A percentile compares a stretch with the other conserved stretches of the same genome.
These are phyloP conservation scores for Chironomus tepperi DNA, from an alignment of 1,140 invertebrate species.

Conservation along the genomic window DNA sequence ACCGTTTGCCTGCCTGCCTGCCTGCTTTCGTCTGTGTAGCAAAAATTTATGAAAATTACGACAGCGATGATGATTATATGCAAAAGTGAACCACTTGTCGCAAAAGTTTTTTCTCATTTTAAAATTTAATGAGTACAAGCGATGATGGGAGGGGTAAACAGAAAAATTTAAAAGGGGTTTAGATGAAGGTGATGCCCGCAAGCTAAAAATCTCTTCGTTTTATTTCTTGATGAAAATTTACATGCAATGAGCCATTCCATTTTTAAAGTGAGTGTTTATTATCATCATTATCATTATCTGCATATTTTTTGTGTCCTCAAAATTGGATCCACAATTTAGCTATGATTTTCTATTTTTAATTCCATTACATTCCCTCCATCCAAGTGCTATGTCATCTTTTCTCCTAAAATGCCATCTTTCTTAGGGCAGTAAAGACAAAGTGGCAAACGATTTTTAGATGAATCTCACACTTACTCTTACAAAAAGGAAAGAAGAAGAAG, in stretches of 20 bases:
- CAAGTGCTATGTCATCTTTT: no score
- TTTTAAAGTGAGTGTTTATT: background rate
- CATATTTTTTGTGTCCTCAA: no score
- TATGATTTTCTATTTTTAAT: no score
- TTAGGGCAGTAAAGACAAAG: no score
- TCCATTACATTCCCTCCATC: no score
- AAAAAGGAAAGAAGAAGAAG: no score
- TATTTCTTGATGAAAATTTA: background rate
- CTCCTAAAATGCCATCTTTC: no score
- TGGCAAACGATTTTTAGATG: no score
- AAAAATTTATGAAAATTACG: background rate
- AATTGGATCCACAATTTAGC: no score
- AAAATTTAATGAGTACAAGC: background rate
- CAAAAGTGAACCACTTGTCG: constrained; percentile 2
- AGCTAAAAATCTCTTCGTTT: background rate
- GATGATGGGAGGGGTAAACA: constrained; percentile 3
- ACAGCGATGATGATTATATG: no score
- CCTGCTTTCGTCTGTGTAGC: no score
- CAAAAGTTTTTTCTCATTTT: background rate
- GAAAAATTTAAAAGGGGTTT: background rate
- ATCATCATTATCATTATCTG: background rate
- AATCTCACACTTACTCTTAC: no score
- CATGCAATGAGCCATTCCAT: background rate
- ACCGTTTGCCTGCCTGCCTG: background rate
- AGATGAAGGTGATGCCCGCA: background rate